These are phyloP conservation scores for Epinephelus malabaricus DNA, from an alignment of 2,797 vertebrate genomes.

Conservation along the genomic window DNA sequence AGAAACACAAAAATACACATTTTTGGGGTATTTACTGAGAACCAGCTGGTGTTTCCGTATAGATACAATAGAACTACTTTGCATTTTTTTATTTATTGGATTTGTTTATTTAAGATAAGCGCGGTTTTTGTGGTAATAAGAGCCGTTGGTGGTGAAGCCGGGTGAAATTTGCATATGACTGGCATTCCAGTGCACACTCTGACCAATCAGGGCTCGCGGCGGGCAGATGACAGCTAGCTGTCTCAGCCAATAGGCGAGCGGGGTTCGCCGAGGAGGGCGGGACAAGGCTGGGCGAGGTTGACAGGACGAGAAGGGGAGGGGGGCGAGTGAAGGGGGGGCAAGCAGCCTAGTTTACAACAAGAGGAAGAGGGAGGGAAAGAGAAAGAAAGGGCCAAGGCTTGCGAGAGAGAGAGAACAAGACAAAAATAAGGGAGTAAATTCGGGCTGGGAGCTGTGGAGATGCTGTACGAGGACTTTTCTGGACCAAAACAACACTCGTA, in stretches of 20 bases:
- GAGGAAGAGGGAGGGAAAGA: constrained; percentile 87
- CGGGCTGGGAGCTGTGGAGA: constrained; percentile 64
- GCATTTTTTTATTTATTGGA: background rate
- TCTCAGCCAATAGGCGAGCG: constrained; percentile 72
- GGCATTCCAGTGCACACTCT: constrained; percentile 86
- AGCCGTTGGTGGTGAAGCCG: constrained; percentile 23
- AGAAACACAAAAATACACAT: constrained; percentile 45
- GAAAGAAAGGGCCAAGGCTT: constrained; percentile 78
- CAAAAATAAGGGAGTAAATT: constrained; percentile 78
- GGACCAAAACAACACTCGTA: constrained; percentile 51
- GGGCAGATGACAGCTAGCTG: constrained; percentile 65
- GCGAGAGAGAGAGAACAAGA: constrained; percentile 56
- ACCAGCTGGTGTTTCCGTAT: background rate
- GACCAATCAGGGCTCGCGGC: constrained; percentile 78
- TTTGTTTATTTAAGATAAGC: constrained; percentile 28
- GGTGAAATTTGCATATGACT: constrained; percentile 89
- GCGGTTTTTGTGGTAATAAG: background rate
- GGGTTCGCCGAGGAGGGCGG: constrained; percentile 64
- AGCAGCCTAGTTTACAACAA: constrained; percentile 87
- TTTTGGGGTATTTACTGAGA: constrained; percentile 20
- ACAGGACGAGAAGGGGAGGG: constrained; percentile 82
- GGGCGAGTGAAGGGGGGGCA: constrained; percentile 65
- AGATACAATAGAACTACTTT: background rate
- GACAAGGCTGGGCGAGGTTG: constrained; percentile 89
- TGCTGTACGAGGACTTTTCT: constrained; percentile 70